Evolutionary conservation across 1,140 invertebrate genomes (phyloP).

Genomic region (Elymnias hypermnestra): DNA sequence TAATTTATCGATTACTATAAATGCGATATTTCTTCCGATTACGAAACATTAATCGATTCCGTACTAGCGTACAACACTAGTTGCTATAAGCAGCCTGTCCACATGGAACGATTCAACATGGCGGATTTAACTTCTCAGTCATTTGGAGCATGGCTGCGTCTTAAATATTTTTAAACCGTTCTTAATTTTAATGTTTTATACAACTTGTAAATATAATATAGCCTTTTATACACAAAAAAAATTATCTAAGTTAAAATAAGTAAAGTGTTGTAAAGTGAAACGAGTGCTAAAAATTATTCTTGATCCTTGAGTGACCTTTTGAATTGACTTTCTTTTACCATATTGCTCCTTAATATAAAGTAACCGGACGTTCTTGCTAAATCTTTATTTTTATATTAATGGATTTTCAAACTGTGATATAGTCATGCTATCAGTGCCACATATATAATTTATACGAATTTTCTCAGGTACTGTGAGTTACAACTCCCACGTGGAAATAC

Average conservation of each 20-base stretch:
- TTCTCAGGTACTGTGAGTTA: slow-evolving; percentile 51
- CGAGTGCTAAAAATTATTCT: slow-evolving; percentile 50
- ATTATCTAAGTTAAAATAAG: slow-evolving; percentile 53
- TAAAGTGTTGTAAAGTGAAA: slow-evolving; percentile 52
- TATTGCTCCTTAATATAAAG: slow-evolving; percentile 52
- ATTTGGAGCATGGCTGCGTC: slow-evolving; percentile 51
- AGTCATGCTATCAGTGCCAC: slow-evolving; percentile 51
- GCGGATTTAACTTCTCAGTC: slow-evolving; percentile 63
- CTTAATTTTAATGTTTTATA: slow-evolving; percentile 38
- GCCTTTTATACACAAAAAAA: slow-evolving; percentile 41
- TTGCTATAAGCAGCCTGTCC: slow-evolving; percentile 47
- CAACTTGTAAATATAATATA: slow-evolving; percentile 35
- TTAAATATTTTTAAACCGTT: slow-evolving; percentile 46
- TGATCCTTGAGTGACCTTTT: slow-evolving; percentile 71
- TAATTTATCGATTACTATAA: too few species aligned
- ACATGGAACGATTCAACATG: slow-evolving; percentile 69
- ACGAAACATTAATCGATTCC: slow-evolving; percentile 31
- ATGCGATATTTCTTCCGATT: too few species aligned
- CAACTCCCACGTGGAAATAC: slow-evolving; percentile 73
- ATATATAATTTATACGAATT: slow-evolving; percentile 44
- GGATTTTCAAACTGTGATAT: slow-evolving; percentile 47
- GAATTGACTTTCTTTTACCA: slow-evolving; percentile 67
- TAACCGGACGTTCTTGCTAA: slow-evolving; percentile 29
- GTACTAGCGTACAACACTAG: slow-evolving; percentile 64
- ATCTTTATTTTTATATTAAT: slow-evolving; percentile 34